Conservation (phyloP, 2,113 vertebrate genomes). For the Panthera leo region DNA sequence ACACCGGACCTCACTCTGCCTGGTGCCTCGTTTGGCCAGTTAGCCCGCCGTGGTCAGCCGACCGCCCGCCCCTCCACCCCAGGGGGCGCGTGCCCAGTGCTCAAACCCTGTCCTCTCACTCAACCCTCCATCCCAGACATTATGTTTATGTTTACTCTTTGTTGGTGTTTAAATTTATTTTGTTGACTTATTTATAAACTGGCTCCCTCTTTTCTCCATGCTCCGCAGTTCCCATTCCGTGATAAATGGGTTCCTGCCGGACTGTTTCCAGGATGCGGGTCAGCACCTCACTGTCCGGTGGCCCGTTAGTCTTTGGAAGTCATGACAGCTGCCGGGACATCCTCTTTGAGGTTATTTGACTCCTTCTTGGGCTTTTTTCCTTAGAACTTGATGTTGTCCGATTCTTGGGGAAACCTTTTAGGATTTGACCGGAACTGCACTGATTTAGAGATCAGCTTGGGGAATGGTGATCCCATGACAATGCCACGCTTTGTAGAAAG, state of each 20-base stretch:
- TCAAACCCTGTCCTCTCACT: background rate
- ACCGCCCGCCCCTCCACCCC: background rate
- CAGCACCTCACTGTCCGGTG: too few relatives aligned
- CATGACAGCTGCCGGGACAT: background rate
- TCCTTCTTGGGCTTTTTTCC: background rate
- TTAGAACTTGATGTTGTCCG: background rate
- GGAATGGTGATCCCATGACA: rapidly evolving
- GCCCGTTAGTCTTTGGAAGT: too few relatives aligned
- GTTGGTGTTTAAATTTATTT: background rate
- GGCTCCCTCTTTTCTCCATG: background rate
- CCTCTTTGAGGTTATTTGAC: background rate
- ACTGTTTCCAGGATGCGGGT: background rate
- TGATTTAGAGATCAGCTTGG: rapidly evolving
- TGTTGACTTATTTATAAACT: background rate
- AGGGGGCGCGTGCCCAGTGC: background rate
- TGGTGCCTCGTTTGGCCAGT: background rate
- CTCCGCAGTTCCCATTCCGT: background rate
- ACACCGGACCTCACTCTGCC: rapidly evolving
- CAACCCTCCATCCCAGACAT: rapidly evolving
- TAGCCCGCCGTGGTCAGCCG: rapidly evolving
- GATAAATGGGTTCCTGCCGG: background rate
- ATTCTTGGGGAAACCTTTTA: background rate
- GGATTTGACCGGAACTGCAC: background rate
- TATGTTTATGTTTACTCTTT: background rate
- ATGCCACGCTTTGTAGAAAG: rapidly evolving